phyloP scores from a whole-genome alignment of 1,140 invertebrate genomes.

The Phocides pigmalion region DNA sequence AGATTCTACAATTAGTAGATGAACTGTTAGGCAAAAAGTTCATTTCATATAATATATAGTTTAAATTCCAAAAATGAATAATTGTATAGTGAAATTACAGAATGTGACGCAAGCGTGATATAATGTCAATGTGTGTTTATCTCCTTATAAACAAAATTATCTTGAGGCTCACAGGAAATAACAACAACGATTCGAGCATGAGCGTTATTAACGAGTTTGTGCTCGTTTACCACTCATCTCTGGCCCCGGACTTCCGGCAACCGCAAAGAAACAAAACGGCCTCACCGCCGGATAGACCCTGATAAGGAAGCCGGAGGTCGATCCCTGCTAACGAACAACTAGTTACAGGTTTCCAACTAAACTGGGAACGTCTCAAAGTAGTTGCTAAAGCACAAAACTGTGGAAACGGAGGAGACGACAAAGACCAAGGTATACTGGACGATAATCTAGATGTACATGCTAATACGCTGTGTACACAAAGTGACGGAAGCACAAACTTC shows the following conservation, averaged over 20 bases:
- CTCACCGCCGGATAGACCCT: constrained; percentile 13
- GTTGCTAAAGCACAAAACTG: background rate
- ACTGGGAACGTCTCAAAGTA: background rate
- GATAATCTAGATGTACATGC: constrained; percentile 4
- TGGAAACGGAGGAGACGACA: constrained; percentile 6
- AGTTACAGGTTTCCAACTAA: constrained; percentile 19
- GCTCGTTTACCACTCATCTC: background rate
- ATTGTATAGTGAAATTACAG: too few species aligned
- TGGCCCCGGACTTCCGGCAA: background rate
- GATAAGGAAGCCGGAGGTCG: constrained; percentile 32
- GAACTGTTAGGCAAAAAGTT: too few species aligned
- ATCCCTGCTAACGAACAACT: constrained; percentile 30
- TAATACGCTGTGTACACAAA: constrained; percentile 13
- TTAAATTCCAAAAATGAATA: too few species aligned
- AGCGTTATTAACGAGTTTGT: background rate
- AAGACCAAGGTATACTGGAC: constrained; percentile 3
- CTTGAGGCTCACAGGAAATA: background rate
- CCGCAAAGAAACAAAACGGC: constrained; percentile 32
- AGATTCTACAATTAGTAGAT: too few species aligned
- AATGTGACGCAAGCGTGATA: too few species aligned
- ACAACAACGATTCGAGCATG: background rate
- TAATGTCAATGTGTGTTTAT: background rate
- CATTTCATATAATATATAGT: too few species aligned
- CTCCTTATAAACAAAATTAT: background rate
- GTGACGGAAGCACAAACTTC: constrained; percentile 22